Base-by-base conservation (phyloP, 2,888 invertebrate species). In the Andrena dorsata region DNA sequence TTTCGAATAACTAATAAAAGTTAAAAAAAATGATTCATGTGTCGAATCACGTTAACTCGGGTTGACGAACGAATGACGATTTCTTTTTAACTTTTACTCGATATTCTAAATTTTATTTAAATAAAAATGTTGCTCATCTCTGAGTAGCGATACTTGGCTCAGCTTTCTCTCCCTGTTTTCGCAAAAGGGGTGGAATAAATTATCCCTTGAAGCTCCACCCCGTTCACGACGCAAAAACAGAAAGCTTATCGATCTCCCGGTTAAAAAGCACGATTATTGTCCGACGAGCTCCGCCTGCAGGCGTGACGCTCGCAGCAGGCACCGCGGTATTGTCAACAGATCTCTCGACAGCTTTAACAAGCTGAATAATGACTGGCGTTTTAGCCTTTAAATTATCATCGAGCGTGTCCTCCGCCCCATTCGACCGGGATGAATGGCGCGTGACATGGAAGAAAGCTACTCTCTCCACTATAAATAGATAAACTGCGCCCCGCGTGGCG, bases 381-480 rank as follows among this genome's bases (percentile, higher is more conserved):
- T 78, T 68, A 84, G 68, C 65, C 75, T 61, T 13, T 80, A 82
- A 89, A 89, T 89, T 89, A 85, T 87, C 77, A 77, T 80, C 74
- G 53, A 65, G 58, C 28, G 10, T 35, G 20, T n/a, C 10, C 41
- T 32, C 70, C 58, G 26, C 66, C 63, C 61, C 28, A 64, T 23
- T 10, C 26, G 66, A 47, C 35, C 35, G 66, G 72, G 80, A 80
- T 82, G 86, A 74, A 72, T 63, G 87, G 75, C 88, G 80, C 84
- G 80, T 84, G 86, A 80, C 79, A 73, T 65, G 63, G 83, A 64
- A 77, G 83, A 85, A 83, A 81, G 73, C 72, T 75, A 68, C 68
- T 68, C 56, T 56, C 76, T 56, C 28, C 35, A 60, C 60, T 87
- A 83, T 89, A 89, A 88, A 88, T 88, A 88, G 84, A 82, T 76